phyloP scores from a whole-genome alignment of 2,888 invertebrate species.

The Thymelicus lineola region DNA sequence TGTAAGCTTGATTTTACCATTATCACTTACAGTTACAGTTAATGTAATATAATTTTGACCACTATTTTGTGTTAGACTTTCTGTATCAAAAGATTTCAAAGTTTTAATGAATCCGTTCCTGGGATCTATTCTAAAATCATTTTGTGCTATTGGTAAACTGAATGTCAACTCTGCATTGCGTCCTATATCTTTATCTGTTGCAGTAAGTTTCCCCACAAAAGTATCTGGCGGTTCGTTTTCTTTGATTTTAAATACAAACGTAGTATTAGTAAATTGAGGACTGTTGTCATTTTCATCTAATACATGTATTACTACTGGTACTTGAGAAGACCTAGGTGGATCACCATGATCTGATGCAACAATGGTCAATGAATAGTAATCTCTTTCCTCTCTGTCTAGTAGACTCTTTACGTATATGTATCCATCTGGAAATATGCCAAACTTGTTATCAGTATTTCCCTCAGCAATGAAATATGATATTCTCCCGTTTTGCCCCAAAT shows the following conservation, averaged over 20 bases:
- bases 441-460: constrained; percentile 94
- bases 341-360: constrained; percentile 92
- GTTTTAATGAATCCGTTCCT: constrained; percentile 96
- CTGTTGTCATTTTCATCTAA: constrained; percentile 98
- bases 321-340: constrained; percentile 92
- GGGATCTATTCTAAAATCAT: constrained; percentile 94
- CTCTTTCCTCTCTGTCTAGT: constrained; percentile 95
- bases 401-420: constrained; percentile 94
- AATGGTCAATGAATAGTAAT: constrained; percentile 95
- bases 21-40: constrained; percentile 94
- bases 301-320: constrained; percentile 96
- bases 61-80: constrained; percentile 90
- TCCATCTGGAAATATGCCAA: constrained; percentile 98
- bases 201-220: constrained; percentile 96
- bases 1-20: constrained; percentile 90
- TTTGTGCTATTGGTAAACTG: constrained; percentile 89
- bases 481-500: constrained; percentile 92
- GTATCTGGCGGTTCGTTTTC: constrained; percentile 96
- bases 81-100: constrained; percentile 94
- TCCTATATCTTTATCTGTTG: constrained; percentile 95
- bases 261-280: constrained; percentile 95
- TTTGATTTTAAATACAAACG: constrained; percentile 95
- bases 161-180: constrained; percentile 96
- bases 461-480: constrained; percentile 93
- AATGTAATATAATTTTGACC: constrained; percentile 93